Percentiles rank a stretch among this genome's conserved stretches.
These are phyloP conservation scores for Centroberyx gerrardi DNA, from an alignment of 2,797 vertebrate species.

Conservation along the genomic window DNA sequence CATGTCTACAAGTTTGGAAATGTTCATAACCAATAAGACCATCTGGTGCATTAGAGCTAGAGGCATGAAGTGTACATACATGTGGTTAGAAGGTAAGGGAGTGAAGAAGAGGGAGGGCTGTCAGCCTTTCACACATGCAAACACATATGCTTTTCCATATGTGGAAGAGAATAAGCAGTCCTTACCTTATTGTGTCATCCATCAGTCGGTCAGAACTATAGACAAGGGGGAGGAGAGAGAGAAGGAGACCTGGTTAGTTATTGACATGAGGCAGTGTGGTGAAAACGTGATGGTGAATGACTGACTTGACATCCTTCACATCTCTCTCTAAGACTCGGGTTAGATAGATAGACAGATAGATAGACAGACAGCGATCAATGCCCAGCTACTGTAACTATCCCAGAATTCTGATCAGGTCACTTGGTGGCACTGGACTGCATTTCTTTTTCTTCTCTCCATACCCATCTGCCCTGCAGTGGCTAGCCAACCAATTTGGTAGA, in stretches of 20 bases:
- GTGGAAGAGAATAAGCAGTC: not conserved
- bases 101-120: not conserved
- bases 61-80: too few relatives aligned
- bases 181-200: constrained; percentile 99
- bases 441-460: constrained; percentile 6
- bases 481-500: not conserved
- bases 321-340: constrained; percentile 13
- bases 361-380: constrained; percentile 31
- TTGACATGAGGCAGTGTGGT: not conserved
- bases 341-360: not conserved
- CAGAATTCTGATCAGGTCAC: constrained; percentile 27
- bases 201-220: constrained; percentile 96
- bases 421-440: not conserved
- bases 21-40: too few relatives aligned
- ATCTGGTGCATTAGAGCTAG: too few relatives aligned
- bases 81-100: not conserved
- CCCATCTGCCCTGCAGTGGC: not conserved
- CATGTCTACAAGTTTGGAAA: too few relatives aligned
- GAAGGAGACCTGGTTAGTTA: constrained; percentile 39
- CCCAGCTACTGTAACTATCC: not conserved
- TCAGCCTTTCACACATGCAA: not conserved
- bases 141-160: constrained; percentile 2
- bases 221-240: constrained; percentile 4
- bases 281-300: constrained; percentile 13
- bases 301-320: not conserved